phyloP scores from a whole-genome alignment of 1,140 invertebrate genomes.

The Lucilia sericata region DNA sequence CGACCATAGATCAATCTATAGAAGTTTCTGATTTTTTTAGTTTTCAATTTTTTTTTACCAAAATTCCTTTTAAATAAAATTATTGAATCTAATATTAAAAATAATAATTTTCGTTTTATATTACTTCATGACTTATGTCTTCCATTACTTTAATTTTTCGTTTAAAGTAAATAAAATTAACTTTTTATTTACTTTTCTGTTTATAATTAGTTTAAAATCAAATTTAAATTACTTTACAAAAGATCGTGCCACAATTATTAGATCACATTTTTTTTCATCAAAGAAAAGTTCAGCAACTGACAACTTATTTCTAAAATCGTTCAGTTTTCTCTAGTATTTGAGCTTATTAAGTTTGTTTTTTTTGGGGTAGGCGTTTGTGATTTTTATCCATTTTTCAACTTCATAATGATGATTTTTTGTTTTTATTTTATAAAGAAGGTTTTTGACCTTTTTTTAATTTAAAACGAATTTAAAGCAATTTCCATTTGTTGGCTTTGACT shows the following conservation, averaged over 20 bases:
- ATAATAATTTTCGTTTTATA: no score
- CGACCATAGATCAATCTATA: no score
- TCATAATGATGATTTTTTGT: not conserved
- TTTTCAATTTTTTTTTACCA: no score
- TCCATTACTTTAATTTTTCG: not conserved
- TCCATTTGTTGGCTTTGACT: not conserved
- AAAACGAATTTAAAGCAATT: not conserved
- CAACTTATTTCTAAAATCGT: not conserved
- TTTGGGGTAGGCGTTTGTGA: not conserved
- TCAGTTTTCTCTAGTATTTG: not conserved
- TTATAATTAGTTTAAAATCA: not conserved
- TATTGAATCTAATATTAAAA: no score
- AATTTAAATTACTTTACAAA: not conserved
- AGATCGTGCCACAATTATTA: not conserved
- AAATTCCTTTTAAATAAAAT: no score
- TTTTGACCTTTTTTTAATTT: constrained; percentile 25
- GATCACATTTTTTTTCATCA: not conserved
- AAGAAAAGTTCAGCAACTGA: not conserved
- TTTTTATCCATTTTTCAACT: not conserved
- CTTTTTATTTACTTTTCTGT: not conserved
- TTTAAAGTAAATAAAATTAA: not conserved
- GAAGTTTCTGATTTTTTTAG: no score
- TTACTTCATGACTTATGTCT: no score
- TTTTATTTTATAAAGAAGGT: not conserved
- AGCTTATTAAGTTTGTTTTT: not conserved